A percentile compares a stretch with the other conserved stretches of the same genome.
Conservation (phyloP, 2,888 invertebrate species). For the Slavum lentiscoides region DNA sequence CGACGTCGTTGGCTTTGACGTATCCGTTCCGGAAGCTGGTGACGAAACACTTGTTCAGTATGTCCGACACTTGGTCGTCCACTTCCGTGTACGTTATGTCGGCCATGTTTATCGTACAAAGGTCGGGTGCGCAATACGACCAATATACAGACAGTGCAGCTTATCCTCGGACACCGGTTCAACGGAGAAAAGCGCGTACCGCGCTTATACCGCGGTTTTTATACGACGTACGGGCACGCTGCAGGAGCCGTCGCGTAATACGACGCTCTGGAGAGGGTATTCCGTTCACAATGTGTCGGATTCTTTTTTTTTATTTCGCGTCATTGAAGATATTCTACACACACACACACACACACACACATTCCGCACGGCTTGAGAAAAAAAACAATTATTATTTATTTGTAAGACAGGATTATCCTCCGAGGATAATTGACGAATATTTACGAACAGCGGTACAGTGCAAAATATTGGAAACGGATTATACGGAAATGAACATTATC, state of each 20-base stretch:
- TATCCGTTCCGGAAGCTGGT: slow-evolving; percentile 59
- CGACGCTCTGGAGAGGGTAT: slow-evolving; percentile 28
- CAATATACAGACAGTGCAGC: no score
- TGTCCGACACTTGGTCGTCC: slow-evolving; percentile 54
- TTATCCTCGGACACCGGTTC: not conserved
- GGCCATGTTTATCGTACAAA: slow-evolving; percentile 27
- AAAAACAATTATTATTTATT: no score
- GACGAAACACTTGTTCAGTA: slow-evolving; percentile 58
- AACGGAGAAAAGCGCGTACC: not conserved
- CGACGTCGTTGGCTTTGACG: slow-evolving; percentile 56
- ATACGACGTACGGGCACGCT: not conserved
- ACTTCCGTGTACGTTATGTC: slow-evolving; percentile 48
- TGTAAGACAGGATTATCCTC: no score
- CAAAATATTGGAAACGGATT: no score
- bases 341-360: not conserved
- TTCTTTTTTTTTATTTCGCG: not conserved
- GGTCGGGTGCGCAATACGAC: no score
- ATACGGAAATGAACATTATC: no score
- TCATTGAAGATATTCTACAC: not conserved
- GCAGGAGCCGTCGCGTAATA: no score
- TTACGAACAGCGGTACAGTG: no score
- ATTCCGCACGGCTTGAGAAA: not conserved
- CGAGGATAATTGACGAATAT: no score
- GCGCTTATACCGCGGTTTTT: not conserved
- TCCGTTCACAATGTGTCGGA: not conserved